These are phyloP conservation scores for Dugesia japonica DNA, from an alignment of 2,888 invertebrate genomes.

Conservation along the genomic window DNA sequence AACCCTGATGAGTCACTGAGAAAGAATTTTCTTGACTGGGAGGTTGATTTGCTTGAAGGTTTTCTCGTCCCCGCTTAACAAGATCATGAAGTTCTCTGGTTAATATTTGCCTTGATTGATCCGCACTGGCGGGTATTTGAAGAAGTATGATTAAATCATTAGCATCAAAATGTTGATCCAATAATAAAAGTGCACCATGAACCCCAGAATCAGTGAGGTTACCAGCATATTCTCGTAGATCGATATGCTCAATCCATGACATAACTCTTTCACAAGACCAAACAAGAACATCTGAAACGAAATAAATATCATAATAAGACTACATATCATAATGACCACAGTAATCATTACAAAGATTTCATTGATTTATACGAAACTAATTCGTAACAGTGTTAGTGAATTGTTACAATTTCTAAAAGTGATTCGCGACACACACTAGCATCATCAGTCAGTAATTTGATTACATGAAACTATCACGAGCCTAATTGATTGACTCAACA, in stretches of 20 bases:
- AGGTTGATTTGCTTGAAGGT: not conserved
- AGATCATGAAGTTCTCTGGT: constrained; percentile 21
- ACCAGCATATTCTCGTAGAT: constrained; percentile 51
- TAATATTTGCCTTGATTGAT: constrained; percentile 16
- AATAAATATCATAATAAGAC: not conserved
- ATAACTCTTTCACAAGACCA: constrained; percentile 90
- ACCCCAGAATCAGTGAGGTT: constrained; percentile 65
- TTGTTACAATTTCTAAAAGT: too few relatives aligned
- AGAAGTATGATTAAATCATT: constrained; percentile 66
- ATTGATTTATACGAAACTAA: too few relatives aligned
- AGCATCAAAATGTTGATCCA: constrained; percentile 57
- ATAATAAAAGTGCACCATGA: constrained; percentile 78
- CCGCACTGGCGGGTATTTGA: constrained; percentile 61
- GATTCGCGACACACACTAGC: too few relatives aligned
- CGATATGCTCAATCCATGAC: constrained; percentile 74
- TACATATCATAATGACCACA: too few relatives aligned
- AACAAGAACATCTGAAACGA: constrained; percentile 63
- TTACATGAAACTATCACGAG: too few relatives aligned
- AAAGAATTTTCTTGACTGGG: not conserved
- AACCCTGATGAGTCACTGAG: not conserved
- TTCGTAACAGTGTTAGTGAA: too few relatives aligned
- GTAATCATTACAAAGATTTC: too few relatives aligned
- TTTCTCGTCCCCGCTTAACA: not conserved
- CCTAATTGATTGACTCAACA: too few relatives aligned
- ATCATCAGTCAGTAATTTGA: too few relatives aligned